Conservation (phyloP, 2,888 invertebrate genomes). For the Lithophane semibrunnea region DNA sequence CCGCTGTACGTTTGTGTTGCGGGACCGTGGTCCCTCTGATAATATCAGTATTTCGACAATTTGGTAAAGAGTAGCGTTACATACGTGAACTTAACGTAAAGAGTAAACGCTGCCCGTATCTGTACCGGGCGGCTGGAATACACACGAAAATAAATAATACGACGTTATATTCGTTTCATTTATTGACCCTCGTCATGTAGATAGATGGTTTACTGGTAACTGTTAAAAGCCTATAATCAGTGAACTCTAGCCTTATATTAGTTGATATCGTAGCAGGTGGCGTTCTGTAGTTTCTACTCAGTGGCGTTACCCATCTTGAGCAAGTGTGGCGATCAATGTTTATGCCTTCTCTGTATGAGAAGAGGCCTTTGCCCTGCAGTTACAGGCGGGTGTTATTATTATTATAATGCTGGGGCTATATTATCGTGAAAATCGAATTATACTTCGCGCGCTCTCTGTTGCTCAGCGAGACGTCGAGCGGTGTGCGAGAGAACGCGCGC, state of each 20-base stretch:
- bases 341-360: too few species aligned
- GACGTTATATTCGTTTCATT: slow-evolving; percentile 86
- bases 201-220: not conserved
- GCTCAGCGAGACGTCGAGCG: too few species aligned
- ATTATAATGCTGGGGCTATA: too few species aligned
- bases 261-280: not conserved
- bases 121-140: slow-evolving; percentile 87
- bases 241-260: not conserved
- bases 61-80: slow-evolving; percentile 88
- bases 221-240: not conserved
- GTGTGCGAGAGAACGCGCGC: too few species aligned
- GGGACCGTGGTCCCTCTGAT: slow-evolving; percentile 82
- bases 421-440: too few species aligned
- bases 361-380: too few species aligned
- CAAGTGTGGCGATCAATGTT: too few species aligned
- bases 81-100: slow-evolving; percentile 86
- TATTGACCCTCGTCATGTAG: slow-evolving; percentile 33
- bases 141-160: slow-evolving; percentile 90
- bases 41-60: slow-evolving; percentile 90
- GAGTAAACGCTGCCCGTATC: slow-evolving; percentile 82
- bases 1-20: slow-evolving; percentile 87
- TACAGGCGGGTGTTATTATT: too few species aligned
- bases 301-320: too few species aligned
- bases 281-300: not conserved
- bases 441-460: too few species aligned